Evolutionary conservation across 2,113 vertebrate species (phyloP).

Genomic region (Abramis brama): DNA sequence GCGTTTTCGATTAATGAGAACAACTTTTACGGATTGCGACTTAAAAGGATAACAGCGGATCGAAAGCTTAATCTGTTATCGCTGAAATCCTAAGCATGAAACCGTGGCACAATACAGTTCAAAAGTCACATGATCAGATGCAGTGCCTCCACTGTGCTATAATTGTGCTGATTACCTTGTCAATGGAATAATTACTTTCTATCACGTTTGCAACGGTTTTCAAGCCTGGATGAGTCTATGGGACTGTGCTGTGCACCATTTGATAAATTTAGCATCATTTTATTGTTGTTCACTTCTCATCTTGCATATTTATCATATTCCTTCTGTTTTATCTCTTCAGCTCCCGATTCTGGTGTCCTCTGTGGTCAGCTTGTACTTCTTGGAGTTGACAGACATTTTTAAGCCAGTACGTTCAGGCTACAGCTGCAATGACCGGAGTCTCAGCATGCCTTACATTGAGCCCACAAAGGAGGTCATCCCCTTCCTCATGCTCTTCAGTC

Average conservation of each 20-base stretch:
- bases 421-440: conserved; percentile 93
- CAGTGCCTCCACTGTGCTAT: background rate
- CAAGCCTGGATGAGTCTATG: background rate
- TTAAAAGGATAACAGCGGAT: background rate
- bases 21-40: background rate
- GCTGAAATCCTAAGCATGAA: background rate
- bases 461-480: conserved; percentile 92
- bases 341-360: conserved; percentile 95
- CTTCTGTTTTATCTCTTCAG: conserved; percentile 67
- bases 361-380: conserved; percentile 96
- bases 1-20: background rate
- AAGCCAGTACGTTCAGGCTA: conserved; percentile 94
- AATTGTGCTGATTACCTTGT: background rate
- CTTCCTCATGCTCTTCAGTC: conserved; percentile 93
- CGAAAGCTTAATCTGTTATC: background rate
- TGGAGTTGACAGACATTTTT: conserved; percentile 97
- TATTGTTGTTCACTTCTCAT: background rate
- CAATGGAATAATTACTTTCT: background rate
- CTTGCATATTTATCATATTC: background rate
- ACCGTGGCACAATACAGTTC: background rate
- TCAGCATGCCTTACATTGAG: conserved; percentile 96
- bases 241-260: background rate
- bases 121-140: conserved; percentile 3
- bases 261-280: background rate
- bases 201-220: background rate